A percentile compares a stretch with the other conserved stretches of the same genome.
These are phyloP conservation scores for Hozukius guyotensis DNA, from an alignment of 2,797 vertebrate genomes.

Conservation along the genomic window DNA sequence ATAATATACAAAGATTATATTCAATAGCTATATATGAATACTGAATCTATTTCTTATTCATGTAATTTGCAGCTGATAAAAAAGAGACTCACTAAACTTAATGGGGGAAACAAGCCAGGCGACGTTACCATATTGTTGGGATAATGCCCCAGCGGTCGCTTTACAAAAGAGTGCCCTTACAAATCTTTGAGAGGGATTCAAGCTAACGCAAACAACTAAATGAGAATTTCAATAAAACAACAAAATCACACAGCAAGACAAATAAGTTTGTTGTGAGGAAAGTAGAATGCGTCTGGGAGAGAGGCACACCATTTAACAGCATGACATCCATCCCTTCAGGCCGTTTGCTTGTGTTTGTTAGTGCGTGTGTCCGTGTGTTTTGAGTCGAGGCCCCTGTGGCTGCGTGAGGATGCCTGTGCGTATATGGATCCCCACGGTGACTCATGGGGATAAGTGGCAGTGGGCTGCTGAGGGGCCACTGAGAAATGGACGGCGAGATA, in stretches of 20 bases:
- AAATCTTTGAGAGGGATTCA: neutral
- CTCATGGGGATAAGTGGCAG: slow-evolving; percentile 42
- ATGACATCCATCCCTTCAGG: slow-evolving; percentile 17
- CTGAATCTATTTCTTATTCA: neutral
- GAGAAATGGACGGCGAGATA: slow-evolving; percentile 34
- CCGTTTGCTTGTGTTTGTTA: slow-evolving; percentile 15
- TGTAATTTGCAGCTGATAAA: neutral
- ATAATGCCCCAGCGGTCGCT: neutral
- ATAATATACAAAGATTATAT: neutral
- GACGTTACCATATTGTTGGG: neutral
- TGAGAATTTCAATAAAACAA: slow-evolving; percentile 18
- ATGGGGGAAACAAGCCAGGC: neutral
- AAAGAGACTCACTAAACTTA: neutral
- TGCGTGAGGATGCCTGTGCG: neutral
- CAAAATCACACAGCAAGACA: slow-evolving; percentile 10
- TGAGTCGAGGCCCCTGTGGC: neutral
- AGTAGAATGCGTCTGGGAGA: neutral
- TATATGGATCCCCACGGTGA: slow-evolving; percentile 24
- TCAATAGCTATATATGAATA: neutral
- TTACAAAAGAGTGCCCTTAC: neutral
- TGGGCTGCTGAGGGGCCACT: slow-evolving; percentile 35
- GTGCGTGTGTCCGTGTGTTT: neutral
- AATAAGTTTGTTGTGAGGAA: neutral
- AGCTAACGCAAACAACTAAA: neutral
- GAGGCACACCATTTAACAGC: slow-evolving; percentile 36